A percentile compares a stretch with the other conserved stretches of the same genome.
Evolutionary conservation across 2,797 vertebrate species (phyloP).

Genomic region (Xiphophorus birchmanni): DNA sequence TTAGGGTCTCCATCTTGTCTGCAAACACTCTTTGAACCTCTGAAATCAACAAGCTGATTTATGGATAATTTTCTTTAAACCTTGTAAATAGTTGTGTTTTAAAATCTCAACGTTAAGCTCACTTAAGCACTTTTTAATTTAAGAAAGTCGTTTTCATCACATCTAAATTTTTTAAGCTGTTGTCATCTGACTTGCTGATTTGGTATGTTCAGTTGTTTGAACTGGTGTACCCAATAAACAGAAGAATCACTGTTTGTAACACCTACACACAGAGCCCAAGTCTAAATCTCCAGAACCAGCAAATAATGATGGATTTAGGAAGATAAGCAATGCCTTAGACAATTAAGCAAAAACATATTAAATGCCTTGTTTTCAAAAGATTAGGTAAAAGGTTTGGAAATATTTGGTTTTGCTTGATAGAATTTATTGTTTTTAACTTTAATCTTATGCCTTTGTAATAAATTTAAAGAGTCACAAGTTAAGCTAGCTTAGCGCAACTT

Average conservation of each 20-base stretch:
- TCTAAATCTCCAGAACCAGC: slow-evolving; percentile 29
- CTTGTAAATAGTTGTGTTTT: no score
- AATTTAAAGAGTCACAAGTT: not conserved
- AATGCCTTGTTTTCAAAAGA: not conserved
- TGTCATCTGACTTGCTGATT: no score
- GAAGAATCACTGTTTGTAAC: slow-evolving; percentile 40
- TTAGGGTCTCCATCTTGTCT: not conserved
- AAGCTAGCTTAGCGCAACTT: not conserved
- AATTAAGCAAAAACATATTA: not conserved
- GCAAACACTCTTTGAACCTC: not conserved
- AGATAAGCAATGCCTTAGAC: slow-evolving; percentile 24
- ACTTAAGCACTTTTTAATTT: no score
- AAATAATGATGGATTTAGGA: slow-evolving; percentile 18
- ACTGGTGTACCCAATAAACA: not conserved
- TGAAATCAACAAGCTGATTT: not conserved
- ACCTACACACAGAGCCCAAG: slow-evolving; percentile 34
- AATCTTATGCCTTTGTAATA: not conserved
- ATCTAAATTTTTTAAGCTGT: no score
- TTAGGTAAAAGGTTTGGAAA: not conserved
- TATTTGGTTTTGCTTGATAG: not conserved
- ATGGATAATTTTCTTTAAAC: no score
- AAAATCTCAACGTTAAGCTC: no score
- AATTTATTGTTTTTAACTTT: not conserved
- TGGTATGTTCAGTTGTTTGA: no score
- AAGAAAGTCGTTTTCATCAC: no score